Evolutionary conservation across 2,888 invertebrate genomes (phyloP).

Genomic region (Drosophila gaucha): DNA sequence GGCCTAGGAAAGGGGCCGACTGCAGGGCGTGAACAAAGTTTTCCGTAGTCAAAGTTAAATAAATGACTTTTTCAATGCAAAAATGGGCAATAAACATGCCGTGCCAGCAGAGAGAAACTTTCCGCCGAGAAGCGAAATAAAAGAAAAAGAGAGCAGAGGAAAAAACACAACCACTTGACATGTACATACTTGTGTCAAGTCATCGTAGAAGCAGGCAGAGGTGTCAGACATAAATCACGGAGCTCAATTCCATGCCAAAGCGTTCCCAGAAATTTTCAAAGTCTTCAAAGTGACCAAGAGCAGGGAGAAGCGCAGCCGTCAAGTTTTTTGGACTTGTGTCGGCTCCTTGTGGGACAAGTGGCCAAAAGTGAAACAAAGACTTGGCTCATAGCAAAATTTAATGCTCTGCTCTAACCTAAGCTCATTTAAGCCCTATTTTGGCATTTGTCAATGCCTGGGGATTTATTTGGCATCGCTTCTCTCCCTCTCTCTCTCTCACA

Average conservation of each 20-base stretch:
- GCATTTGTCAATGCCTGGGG: constrained; percentile 77
- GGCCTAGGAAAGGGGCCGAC: background rate
- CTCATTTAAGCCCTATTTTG: constrained; percentile 77
- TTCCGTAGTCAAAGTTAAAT: constrained; percentile 47
- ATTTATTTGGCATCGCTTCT: constrained; percentile 55
- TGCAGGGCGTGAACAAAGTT: constrained; percentile 62
- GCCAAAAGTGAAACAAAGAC: constrained; percentile 43
- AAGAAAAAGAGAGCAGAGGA: background rate
- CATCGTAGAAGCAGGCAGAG: constrained; percentile 39
- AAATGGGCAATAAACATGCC: constrained; percentile 41
- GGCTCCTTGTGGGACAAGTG: constrained; percentile 21
- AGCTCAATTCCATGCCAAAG: constrained; percentile 49
- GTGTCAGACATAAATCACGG: constrained; percentile 69
- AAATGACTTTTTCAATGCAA: constrained; percentile 50
- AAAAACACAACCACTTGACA: constrained; percentile 34
- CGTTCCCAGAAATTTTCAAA: constrained; percentile 31
- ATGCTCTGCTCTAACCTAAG: constrained; percentile 53
- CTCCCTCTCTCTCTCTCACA: background rate
- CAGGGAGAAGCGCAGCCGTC: background rate
- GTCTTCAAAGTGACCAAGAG: constrained; percentile 27
- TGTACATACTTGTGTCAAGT: constrained; percentile 53
- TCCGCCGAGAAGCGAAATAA: background rate
- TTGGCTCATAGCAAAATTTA: constrained; percentile 29
- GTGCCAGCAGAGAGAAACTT: constrained; percentile 28
- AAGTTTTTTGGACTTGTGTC: constrained; percentile 37